A percentile compares a stretch with the other conserved stretches of the same genome.
phyloP scores from a whole-genome alignment of 2,888 invertebrate species.

The Spodoptera exigua region DNA sequence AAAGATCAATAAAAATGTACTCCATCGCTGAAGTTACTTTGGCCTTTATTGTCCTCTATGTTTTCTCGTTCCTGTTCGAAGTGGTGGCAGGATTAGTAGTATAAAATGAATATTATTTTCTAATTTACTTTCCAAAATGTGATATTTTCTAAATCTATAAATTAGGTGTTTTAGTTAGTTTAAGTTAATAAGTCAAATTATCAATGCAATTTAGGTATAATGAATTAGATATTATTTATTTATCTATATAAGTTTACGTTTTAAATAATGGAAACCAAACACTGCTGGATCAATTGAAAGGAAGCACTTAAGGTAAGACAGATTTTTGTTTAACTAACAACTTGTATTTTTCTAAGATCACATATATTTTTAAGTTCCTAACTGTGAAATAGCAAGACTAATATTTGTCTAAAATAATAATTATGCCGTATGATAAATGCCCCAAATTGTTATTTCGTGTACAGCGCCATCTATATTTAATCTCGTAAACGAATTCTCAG shows the following conservation, averaged over 20 bases:
- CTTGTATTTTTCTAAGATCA: no score
- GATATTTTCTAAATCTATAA: constrained; percentile 71
- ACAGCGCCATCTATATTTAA: constrained; percentile 40
- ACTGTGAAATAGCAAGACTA: no score
- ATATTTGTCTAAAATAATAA: no score
- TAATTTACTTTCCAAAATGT: constrained; percentile 74
- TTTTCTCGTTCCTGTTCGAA: constrained; percentile 85
- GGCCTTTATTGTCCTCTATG: constrained; percentile 82
- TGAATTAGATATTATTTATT: constrained; percentile 54
- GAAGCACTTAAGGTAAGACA: constrained; percentile 45
- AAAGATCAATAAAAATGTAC: constrained; percentile 80
- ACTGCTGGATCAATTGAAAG: constrained; percentile 22
- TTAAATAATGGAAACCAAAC: constrained; percentile 28
- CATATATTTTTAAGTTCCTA: no score
- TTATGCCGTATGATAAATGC: no score
- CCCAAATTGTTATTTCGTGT: not conserved
- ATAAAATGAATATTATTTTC: constrained; percentile 63
- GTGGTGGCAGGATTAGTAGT: constrained; percentile 83
- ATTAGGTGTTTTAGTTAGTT: constrained; percentile 65
- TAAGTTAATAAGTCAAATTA: constrained; percentile 74
- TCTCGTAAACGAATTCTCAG: not conserved
- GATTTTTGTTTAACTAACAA: constrained; percentile 1
- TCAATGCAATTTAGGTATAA: constrained; percentile 79
- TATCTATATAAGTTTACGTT: constrained; percentile 38
- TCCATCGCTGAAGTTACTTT: constrained; percentile 85